Evolutionary conservation across 2,888 invertebrate genomes (phyloP), one percentile per base, ranked within the genome.

Genomic region (Venusia cambrica): DNA sequence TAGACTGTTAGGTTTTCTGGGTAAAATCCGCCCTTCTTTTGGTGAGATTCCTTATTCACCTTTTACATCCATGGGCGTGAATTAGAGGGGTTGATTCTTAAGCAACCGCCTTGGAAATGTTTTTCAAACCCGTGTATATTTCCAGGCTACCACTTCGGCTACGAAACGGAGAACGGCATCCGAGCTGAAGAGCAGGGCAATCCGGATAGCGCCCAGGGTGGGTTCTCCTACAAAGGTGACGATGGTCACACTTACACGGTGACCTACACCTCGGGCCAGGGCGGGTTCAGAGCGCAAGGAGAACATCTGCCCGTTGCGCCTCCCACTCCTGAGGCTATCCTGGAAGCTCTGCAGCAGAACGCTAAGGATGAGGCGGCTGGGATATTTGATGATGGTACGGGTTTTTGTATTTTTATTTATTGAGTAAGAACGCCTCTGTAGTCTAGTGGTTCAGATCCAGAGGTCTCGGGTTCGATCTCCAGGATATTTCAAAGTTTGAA

Each of bases 271-370:
- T 87, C 65, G 7, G 90, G 90, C 42, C 89, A 89, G 62, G 89
- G 87, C 43, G 90, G 90, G 2, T 90, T 88, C 62, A 75, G 70
- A 28, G 77, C 90, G 5, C 76, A 83, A 17, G 90, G 90, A 0
- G 87, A 79, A 17, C 90, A 90, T 51, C 59, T 90, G 4, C 90
- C 90, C 0, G 83, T 89, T 0, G 75, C 90, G 1, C 90, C 90
- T 1, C 89, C 90, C 1, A 89, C 88, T 32, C 90, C 90, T 10
- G 79, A 85, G 24, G 89, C 83, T 19, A 90, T 90, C 34, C 63
- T 89, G 14, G 62, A 79, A 51, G 88, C 85, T 2, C 48, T 88
- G 45, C 74, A 73, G 40, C 72, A 79, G 55, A 89, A 88, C 44
- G 87, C 81, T n/a, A 73, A 71, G 21, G 89, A 89, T 54, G 89